A percentile compares a stretch with the other conserved stretches of the same genome.
These are phyloP conservation scores for Psilopsiagon aurifrons DNA, from an alignment of 2,113 vertebrate genomes.

Conservation along the genomic window DNA sequence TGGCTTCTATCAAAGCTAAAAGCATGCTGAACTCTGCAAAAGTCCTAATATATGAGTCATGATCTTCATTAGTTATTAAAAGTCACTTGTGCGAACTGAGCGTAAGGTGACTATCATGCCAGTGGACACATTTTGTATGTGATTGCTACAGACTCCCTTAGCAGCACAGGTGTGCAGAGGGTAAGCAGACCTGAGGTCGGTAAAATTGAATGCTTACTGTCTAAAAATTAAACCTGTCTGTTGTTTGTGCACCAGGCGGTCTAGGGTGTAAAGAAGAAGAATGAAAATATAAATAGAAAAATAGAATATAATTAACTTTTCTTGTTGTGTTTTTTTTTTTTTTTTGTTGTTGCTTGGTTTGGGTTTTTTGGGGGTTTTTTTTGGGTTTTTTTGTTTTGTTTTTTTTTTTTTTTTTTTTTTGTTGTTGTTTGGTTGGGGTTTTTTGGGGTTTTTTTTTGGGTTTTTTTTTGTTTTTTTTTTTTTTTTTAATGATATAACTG, in stretches of 20 bases:
- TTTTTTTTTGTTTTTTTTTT: not conserved
- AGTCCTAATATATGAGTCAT: not conserved
- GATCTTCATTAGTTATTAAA: not conserved
- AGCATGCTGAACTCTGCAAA: not conserved
- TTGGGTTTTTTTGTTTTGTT: too few relatives aligned
- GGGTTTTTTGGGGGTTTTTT: too few relatives aligned
- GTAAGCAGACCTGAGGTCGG: not conserved
- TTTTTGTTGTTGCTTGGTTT: too few relatives aligned
- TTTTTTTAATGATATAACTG: not conserved
- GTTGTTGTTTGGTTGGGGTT: too few relatives aligned
- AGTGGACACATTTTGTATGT: not conserved
- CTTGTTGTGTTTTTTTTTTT: not conserved
- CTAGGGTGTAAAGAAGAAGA: not conserved
- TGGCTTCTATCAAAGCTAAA: not conserved
- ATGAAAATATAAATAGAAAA: not conserved
- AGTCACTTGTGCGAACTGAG: not conserved
- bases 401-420: too few relatives aligned
- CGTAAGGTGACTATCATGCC: not conserved
- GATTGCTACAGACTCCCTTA: not conserved
- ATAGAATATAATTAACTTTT: not conserved
- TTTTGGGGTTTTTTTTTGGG: too few relatives aligned
- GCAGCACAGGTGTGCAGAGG: not conserved
- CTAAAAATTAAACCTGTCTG: not conserved
- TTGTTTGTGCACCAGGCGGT: not conserved
- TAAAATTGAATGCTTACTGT: not conserved